Percentiles rank a stretch among this genome's conserved stretches.
These are phyloP conservation scores for Festucalex cinctus DNA, from an alignment of 2,113 vertebrate species.

Conservation along the genomic window DNA sequence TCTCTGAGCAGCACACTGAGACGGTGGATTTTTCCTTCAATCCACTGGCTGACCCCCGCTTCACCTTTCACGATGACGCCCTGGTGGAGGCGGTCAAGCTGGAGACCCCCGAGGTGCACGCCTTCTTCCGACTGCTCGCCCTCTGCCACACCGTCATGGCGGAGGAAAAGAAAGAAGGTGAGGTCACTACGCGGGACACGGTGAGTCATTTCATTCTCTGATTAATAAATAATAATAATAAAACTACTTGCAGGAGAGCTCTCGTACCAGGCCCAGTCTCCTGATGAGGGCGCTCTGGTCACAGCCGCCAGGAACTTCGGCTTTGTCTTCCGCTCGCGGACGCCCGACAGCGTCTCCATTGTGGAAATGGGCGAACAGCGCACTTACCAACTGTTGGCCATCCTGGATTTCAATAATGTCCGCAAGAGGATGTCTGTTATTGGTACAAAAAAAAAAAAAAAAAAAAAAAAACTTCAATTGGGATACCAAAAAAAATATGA, in stretches of 20 bases:
- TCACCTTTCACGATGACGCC: slow-evolving; percentile 84
- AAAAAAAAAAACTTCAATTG: too few species aligned
- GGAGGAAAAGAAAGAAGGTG: slow-evolving; percentile 88
- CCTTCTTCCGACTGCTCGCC: slow-evolving; percentile 88
- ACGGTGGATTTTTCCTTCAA: slow-evolving; percentile 91
- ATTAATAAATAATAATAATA: not conserved
- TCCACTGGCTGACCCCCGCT: slow-evolving; percentile 80
- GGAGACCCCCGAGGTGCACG: slow-evolving; percentile 68
- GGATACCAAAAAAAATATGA: too few species aligned
- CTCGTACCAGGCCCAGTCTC: slow-evolving; percentile 92
- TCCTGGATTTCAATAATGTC: slow-evolving; percentile 93
- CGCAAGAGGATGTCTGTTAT: slow-evolving; percentile 98
- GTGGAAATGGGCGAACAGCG: slow-evolving; percentile 84
- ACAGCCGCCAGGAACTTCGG: slow-evolving; percentile 94
- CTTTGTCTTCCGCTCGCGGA: slow-evolving; percentile 88
- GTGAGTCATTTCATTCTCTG: not conserved
- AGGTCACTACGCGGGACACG: accelerated
- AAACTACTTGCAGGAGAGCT: slow-evolving; percentile 73
- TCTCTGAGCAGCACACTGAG: slow-evolving; percentile 72
- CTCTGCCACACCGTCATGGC: slow-evolving; percentile 94
- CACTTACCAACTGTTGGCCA: slow-evolving; percentile 83
- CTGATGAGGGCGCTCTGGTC: slow-evolving; percentile 92
- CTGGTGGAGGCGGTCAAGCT: slow-evolving; percentile 84
- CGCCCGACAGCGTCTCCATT: slow-evolving; percentile 82
- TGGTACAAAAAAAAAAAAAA: too few species aligned